Conservation (phyloP, 2,797 vertebrate species). For the Thripadectes ignobilis region DNA sequence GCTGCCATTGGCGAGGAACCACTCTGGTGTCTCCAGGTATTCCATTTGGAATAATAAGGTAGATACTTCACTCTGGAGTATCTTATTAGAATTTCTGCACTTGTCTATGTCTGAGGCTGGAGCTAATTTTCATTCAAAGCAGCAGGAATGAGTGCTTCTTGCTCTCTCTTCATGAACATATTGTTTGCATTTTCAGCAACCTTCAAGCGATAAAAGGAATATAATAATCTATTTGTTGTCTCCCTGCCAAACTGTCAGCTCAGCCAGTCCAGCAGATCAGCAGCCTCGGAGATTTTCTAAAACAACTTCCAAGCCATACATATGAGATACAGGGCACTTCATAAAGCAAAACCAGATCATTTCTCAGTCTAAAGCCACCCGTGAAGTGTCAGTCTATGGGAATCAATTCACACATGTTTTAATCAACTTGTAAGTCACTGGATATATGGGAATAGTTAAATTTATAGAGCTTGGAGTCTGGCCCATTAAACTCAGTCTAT, state of each 20-base stretch:
- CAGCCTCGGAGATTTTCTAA: not conserved
- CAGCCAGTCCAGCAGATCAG: not conserved
- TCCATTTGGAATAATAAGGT: not conserved
- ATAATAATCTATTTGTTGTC: not conserved
- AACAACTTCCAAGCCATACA: not conserved
- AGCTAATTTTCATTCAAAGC: not conserved
- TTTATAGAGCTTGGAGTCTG: slow-evolving; percentile 64
- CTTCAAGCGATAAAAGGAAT: not conserved
- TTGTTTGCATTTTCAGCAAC: not conserved
- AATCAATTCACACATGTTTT: slow-evolving; percentile 61
- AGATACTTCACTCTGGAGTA: not conserved
- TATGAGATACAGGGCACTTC: not conserved
- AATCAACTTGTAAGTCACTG: slow-evolving; percentile 58
- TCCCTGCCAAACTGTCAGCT: not conserved
- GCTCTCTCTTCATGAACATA: not conserved
- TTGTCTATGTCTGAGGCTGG: not conserved
- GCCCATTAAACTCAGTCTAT: slow-evolving; percentile 53
- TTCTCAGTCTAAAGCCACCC: slow-evolving; percentile 42
- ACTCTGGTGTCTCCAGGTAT: not conserved
- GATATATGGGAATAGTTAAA: slow-evolving; percentile 63
- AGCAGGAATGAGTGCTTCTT: not conserved
- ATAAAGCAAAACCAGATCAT: slow-evolving; percentile 4
- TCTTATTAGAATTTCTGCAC: not conserved
- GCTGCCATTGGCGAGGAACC: not conserved
- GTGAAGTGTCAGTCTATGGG: slow-evolving; percentile 33